A percentile compares a stretch with the other conserved stretches of the same genome.
Evolutionary conservation across 2,888 invertebrate genomes (phyloP).

Genomic region (Notodonta ziczac): DNA sequence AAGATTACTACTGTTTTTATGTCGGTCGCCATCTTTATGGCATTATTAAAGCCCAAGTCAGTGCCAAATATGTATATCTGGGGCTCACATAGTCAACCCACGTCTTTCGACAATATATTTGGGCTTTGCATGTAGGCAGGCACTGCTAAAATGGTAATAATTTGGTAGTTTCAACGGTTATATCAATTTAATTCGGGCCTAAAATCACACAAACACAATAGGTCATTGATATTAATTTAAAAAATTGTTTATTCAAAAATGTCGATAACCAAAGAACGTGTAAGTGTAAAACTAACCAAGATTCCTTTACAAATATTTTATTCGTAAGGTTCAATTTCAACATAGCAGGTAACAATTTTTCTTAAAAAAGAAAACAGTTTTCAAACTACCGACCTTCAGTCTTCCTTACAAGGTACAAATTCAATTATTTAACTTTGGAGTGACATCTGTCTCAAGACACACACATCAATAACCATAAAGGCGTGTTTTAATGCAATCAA

Average conservation of each 20-base stretch:
- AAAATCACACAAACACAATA: too few species aligned
- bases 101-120: background rate
- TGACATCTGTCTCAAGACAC: slow-evolving; percentile 5
- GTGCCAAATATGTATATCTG: slow-evolving; percentile 3
- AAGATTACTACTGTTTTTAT: background rate
- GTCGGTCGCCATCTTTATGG: background rate
- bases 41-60: background rate
- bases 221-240: too few species aligned
- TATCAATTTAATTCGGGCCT: too few species aligned
- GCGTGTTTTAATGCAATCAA: slow-evolving; percentile 32
- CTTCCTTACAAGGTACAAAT: background rate
- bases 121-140: background rate
- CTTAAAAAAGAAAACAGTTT: background rate
- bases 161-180: background rate
- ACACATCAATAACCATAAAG: slow-evolving; percentile 29
- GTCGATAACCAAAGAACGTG: too few species aligned
- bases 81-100: slow-evolving; percentile 1
- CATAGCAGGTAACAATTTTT: too few species aligned
- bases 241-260: too few species aligned
- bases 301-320: too few species aligned
- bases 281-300: too few species aligned
- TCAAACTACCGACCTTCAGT: background rate
- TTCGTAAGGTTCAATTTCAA: too few species aligned
- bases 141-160: background rate
- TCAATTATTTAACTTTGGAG: slow-evolving; percentile 5